Conservation (phyloP, 2,113 vertebrate genomes). For the Cepphus grylle region DNA sequence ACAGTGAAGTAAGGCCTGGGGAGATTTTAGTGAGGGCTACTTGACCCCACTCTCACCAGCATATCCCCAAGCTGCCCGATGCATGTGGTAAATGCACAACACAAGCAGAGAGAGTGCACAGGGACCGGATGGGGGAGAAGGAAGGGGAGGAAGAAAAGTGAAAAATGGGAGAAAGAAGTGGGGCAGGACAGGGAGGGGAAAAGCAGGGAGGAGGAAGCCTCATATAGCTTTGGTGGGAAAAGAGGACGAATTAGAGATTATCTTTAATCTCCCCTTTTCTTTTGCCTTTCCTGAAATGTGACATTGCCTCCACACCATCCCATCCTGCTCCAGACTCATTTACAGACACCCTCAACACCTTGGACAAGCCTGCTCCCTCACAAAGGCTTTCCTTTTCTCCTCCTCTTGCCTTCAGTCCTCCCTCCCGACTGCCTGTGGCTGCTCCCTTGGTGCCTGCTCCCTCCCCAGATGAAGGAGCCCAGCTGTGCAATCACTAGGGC, state of each 20-base stretch:
- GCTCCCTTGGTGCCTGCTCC: not conserved
- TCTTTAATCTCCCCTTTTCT: not conserved
- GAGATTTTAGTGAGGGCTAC: not conserved
- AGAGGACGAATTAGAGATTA: not conserved
- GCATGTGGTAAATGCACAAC: not conserved
- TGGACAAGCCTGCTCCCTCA: not conserved
- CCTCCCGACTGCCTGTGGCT: not conserved
- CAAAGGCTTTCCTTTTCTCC: not conserved
- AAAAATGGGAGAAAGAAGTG: not conserved
- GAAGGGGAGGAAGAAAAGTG: not conserved
- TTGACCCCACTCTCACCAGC: not conserved
- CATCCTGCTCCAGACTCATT: not conserved
- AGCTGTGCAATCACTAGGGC: not conserved
- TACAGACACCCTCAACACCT: not conserved
- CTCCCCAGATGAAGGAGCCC: not conserved
- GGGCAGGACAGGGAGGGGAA: not conserved
- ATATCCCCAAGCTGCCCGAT: not conserved
- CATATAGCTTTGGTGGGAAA: not conserved
- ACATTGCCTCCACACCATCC: not conserved
- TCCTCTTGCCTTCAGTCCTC: not conserved
- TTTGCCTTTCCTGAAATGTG: not conserved
- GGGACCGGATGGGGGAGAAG: not conserved
- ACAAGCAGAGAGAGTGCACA: not conserved
- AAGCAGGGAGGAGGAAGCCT: not conserved
- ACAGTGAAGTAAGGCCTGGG: not conserved